Percentiles rank a stretch among this genome's conserved stretches.
Conservation (phyloP, 2,113 vertebrate genomes). For the Lophochroa leadbeateri region DNA sequence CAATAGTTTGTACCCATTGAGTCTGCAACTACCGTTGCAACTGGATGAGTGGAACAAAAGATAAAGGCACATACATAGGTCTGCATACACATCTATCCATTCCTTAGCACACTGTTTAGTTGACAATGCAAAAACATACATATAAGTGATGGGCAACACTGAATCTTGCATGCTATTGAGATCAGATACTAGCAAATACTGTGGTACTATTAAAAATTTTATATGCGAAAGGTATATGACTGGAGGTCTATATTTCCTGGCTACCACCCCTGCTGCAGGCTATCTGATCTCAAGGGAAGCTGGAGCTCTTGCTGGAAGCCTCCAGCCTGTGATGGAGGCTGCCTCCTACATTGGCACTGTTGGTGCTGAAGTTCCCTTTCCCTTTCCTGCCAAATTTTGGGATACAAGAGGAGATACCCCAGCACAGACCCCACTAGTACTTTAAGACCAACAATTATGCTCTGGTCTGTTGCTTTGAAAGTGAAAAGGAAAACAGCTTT, state of each 20-base stretch:
- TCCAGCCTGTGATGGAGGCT: background rate
- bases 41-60: background rate
- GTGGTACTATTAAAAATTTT: background rate
- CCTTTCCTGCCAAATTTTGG: background rate
- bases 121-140: background rate
- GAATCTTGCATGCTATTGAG: background rate
- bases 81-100: background rate
- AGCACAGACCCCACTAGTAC: background rate
- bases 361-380: background rate
- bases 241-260: background rate
- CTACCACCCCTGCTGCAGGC: background rate
- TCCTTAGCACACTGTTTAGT: background rate
- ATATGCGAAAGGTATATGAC: background rate
- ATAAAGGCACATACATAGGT: background rate
- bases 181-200: background rate
- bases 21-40: background rate
- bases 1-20: background rate
- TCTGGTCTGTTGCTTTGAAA: background rate
- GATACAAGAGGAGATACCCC: background rate
- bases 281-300: background rate
- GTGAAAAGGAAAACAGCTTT: background rate
- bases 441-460: background rate
- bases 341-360: background rate
- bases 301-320: background rate
- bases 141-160: background rate